Percentiles rank a stretch among this genome's conserved stretches.
These are phyloP conservation scores for Andrena cerasifolii DNA, from an alignment of 1,140 invertebrate genomes.

Conservation along the genomic window DNA sequence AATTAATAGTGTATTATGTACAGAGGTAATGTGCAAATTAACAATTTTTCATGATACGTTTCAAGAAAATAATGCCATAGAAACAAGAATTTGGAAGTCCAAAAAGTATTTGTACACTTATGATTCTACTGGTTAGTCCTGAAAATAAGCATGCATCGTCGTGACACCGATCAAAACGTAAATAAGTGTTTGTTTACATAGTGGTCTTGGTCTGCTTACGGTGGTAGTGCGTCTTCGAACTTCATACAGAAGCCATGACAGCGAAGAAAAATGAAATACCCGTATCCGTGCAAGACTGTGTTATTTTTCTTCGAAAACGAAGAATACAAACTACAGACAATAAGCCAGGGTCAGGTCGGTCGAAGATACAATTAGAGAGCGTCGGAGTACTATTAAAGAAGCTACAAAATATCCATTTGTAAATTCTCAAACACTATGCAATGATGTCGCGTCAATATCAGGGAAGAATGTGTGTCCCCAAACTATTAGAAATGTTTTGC, in stretches of 20 bases:
- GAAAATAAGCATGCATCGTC: neutral
- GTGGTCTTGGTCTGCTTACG: neutral
- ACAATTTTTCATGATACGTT: neutral
- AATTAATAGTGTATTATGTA: neutral
- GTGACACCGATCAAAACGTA: neutral
- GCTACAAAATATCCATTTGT: neutral
- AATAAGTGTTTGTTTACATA: neutral
- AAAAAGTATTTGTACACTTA: neutral
- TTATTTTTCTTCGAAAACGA: neutral
- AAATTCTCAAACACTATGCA: neutral
- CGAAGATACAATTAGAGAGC: neutral
- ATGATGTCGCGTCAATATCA: too few relatives aligned
- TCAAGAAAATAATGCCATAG: neutral
- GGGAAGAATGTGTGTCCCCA: too few relatives aligned
- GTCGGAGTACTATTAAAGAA: neutral
- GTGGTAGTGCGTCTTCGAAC: too few relatives aligned
- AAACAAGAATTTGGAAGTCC: neutral
- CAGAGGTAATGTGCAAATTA: too few relatives aligned
- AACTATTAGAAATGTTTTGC: constrained; percentile 43
- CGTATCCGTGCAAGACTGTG: neutral
- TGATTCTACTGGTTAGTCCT: neutral
- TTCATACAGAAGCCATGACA: too few relatives aligned
- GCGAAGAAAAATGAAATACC: neutral
- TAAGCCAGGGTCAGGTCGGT: neutral
- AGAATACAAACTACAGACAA: neutral